Evolutionary conservation across 1,140 invertebrate genomes (phyloP).

Genomic region (Yoshiicerus persimilis): DNA sequence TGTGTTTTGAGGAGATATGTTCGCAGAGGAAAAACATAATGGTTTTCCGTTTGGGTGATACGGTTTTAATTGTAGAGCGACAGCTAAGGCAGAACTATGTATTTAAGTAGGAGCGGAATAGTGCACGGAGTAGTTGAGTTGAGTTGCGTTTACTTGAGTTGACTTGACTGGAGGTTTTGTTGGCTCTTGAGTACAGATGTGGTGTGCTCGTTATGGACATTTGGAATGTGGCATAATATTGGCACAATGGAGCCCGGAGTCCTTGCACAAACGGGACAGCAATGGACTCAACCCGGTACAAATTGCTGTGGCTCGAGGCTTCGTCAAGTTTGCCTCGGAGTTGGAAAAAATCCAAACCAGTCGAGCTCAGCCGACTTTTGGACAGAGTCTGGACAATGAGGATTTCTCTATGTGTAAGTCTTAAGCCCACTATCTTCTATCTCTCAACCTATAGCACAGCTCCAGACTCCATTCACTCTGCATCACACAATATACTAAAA

Average conservation of each 20-base stretch:
- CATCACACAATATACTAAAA: neutral
- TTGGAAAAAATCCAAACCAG: slow-evolving; percentile 47
- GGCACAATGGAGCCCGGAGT: slow-evolving; percentile 48
- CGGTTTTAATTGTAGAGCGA: slow-evolving; percentile 16
- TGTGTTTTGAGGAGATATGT: slow-evolving; percentile 20
- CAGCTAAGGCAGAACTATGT: neutral
- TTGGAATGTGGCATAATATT: slow-evolving; percentile 49
- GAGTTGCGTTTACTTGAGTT: neutral
- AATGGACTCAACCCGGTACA: slow-evolving; percentile 44
- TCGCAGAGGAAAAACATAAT: slow-evolving; percentile 13
- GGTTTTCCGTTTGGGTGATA: slow-evolving; percentile 23
- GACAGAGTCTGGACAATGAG: slow-evolving; percentile 32
- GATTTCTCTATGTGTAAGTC: slow-evolving; percentile 42
- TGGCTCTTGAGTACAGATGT: slow-evolving; percentile 41
- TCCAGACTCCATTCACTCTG: neutral
- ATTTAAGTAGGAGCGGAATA: neutral
- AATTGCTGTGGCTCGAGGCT: slow-evolving; percentile 43
- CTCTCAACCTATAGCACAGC: neutral
- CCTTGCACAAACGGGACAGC: slow-evolving; percentile 39
- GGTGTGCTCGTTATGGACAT: slow-evolving; percentile 48
- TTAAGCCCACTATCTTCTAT: slow-evolving; percentile 9
- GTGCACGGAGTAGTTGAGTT: neutral
- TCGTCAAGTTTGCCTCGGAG: slow-evolving; percentile 47
- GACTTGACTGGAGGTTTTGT: neutral
- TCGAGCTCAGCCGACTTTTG: slow-evolving; percentile 16